Evolutionary conservation across 2,888 invertebrate genomes (phyloP), one percentile per base, ranked within the genome.

Genomic region (Salticus scenicus): DNA sequence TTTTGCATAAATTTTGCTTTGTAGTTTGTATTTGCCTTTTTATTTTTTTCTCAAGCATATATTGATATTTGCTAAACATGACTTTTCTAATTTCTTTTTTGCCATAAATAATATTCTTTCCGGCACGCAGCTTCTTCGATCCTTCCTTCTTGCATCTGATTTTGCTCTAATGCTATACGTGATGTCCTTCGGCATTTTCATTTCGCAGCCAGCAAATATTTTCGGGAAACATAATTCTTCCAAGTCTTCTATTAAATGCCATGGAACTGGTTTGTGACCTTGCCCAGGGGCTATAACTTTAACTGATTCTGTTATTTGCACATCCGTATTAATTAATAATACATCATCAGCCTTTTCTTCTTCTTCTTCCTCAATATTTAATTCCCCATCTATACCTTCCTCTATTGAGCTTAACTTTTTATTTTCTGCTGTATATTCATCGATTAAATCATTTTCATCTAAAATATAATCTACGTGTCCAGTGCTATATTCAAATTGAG

Each of bases 191-290:
- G 63, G 63, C 7, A n/a, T 14, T 24, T 63, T 1, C 20, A 8
- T 51, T 51, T 20, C 28, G 24, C n/a, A 28, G 10, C 63, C 63
- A 8, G 27, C 63, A 63, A 63, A 63, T 20, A 63, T 63, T 63
- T 63, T 63, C 1, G 63, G 63, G 14, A 27, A 63, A 28, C 63
- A 63, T 63, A 63, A 63, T 27, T 63, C 63, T 28, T 63, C 63
- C n/a, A 63, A 24, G n/a, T 63, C 63, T 63, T 20, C 24, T 28
- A 63, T 28, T 12, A n/a, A 24, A 63, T 63, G 63, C 63, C 63
- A 63, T 8, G 63, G 63, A 63, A 63, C 63, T 24, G 63, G 63
- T 12, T 24, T 8, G 7, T 63, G 7, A 2, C 63, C 63, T 63
- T 63, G 63, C 4, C 63, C 63, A 1, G 63, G 63, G n/a, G 24